Evolutionary conservation across 2,113 vertebrate species (phyloP).

Genomic region (Thalassarche chlororhynchos): DNA sequence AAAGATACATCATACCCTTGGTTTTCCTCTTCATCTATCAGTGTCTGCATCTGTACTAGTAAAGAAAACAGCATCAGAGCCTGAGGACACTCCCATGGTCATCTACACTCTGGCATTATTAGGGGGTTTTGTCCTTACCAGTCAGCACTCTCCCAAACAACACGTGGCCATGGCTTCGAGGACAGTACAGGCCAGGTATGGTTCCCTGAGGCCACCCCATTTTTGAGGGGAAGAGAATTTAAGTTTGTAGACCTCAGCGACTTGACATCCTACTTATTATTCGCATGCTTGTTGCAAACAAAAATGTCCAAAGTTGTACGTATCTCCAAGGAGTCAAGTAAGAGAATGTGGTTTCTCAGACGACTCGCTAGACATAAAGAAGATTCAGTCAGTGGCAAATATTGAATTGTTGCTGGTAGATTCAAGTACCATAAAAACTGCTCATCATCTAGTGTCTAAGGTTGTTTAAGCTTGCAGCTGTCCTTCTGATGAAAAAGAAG

Average conservation of each 20-base stretch:
- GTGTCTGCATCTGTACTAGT: neutral
- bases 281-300: neutral
- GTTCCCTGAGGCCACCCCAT: neutral
- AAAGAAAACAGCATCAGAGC: neutral
- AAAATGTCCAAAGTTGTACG: neutral
- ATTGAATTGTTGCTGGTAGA: neutral
- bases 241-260: neutral
- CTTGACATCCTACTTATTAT: neutral
- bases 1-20: neutral
- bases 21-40: neutral
- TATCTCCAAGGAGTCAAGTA: neutral
- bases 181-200: neutral
- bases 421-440: neutral
- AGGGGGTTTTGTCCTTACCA: neutral
- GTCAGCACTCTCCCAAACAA: neutral
- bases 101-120: neutral
- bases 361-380: neutral
- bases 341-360: neutral
- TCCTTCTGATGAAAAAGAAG: neutral
- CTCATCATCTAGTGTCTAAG: neutral
- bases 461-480: neutral
- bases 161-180: accelerated
- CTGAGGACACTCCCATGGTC: neutral
- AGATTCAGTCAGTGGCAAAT: neutral
- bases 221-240: neutral